Conservation (phyloP, 2,888 invertebrate species). For the Autographa gamma region DNA sequence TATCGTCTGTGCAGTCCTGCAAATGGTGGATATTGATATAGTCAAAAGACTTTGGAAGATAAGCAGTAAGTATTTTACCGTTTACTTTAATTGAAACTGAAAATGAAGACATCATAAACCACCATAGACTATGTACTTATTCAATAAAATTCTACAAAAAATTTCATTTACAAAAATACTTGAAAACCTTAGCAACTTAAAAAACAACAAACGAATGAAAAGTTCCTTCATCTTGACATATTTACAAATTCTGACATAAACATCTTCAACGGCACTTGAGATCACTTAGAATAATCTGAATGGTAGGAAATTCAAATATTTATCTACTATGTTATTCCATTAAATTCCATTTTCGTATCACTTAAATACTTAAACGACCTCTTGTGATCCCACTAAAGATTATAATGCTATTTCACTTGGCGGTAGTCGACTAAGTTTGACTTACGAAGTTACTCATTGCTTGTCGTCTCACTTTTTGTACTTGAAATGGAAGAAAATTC, state of each 20-base stretch:
- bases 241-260: slow-evolving; percentile 26
- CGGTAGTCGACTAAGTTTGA: slow-evolving; percentile 44
- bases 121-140: too few species aligned
- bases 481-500: slow-evolving; percentile 27
- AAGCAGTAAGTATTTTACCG: slow-evolving; percentile 84
- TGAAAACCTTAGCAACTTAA: too few species aligned
- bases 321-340: slow-evolving; percentile 64
- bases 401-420: slow-evolving; percentile 65
- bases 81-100: neutral
- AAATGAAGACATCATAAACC: too few species aligned
- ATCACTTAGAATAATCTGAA: slow-evolving; percentile 50
- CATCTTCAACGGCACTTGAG: slow-evolving; percentile 32
- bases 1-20: slow-evolving; percentile 93
- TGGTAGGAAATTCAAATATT: slow-evolving; percentile 58
- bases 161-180: too few species aligned
- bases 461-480: slow-evolving; percentile 27
- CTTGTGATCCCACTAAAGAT: slow-evolving; percentile 68
- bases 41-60: slow-evolving; percentile 90
- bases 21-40: slow-evolving; percentile 91
- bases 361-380: slow-evolving; percentile 58
- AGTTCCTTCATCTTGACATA: neutral
- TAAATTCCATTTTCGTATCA: slow-evolving; percentile 65
- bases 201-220: too few species aligned
- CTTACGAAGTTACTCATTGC: slow-evolving; percentile 32
- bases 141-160: too few species aligned